These are phyloP conservation scores for Tenebrosternarchus preto DNA, from an alignment of 2,113 vertebrate genomes.

Conservation along the genomic window DNA sequence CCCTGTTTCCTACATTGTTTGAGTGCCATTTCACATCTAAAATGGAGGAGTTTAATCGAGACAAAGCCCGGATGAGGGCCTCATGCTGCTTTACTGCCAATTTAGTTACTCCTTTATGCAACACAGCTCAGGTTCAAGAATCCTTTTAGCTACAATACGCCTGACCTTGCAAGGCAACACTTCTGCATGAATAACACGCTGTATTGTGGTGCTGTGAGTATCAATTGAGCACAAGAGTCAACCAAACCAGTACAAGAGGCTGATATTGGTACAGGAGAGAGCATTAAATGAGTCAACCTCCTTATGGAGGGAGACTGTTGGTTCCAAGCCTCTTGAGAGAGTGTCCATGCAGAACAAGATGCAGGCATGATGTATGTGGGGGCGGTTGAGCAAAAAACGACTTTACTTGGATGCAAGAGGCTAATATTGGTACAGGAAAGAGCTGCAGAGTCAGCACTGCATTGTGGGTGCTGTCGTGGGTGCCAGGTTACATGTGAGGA, in stretches of 20 bases:
- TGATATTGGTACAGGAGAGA: no score
- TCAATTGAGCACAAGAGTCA: not conserved
- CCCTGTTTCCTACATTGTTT: conserved; percentile 27
- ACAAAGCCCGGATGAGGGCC: conserved; percentile 26
- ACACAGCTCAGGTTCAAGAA: not conserved
- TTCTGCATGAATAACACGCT: conserved; percentile 4
- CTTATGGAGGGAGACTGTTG: not conserved
- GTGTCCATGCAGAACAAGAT: not conserved
- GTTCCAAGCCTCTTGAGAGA: not conserved
- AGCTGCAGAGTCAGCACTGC: not conserved
- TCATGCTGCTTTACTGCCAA: conserved; percentile 17
- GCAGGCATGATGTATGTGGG: not conserved
- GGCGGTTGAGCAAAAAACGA: not conserved
- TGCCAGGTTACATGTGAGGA: not conserved
- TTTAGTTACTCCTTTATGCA: conserved; percentile 12
- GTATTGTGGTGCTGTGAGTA: not conserved
- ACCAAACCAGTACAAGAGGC: no score
- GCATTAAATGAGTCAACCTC: not conserved
- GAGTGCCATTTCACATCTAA: conserved; percentile 26
- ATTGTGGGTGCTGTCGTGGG: not conserved
- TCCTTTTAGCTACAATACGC: not conserved
- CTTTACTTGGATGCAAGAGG: not conserved
- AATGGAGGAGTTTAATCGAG: conserved; percentile 31
- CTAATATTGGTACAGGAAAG: not conserved
- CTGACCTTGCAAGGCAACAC: not conserved